phyloP scores from a whole-genome alignment of 2,888 invertebrate genomes.

The Acanthopleura granulata region DNA sequence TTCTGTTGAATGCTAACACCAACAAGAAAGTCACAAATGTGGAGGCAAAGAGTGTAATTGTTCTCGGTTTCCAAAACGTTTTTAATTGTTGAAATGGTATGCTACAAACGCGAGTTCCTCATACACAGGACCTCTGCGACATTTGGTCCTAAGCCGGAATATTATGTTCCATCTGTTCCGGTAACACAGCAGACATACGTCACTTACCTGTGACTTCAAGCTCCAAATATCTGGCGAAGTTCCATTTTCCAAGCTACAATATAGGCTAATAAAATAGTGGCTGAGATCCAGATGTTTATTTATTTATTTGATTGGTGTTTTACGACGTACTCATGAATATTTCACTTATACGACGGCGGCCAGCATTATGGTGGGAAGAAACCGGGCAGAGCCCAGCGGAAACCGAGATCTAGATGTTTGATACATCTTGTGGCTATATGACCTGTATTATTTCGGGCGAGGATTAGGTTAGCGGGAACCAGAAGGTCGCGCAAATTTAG shows the following conservation, averaged over 20 bases:
- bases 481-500: no score
- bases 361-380: no score
- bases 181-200: background rate
- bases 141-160: background rate
- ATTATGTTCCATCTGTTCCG: background rate
- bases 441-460: background rate
- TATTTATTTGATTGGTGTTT: no score
- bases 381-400: no score
- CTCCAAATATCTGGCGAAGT: background rate
- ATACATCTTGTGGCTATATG: background rate
- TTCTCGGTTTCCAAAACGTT: background rate
- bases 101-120: background rate
- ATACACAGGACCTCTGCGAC: background rate
- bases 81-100: background rate
- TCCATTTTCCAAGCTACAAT: background rate
- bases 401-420: background rate
- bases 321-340: no score
- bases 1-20: background rate
- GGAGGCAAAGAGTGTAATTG: background rate
- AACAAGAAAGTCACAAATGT: background rate
- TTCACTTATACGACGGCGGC: no score
- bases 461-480: background rate
- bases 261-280: no score
- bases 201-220: background rate
- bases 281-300: no score